Base-by-base conservation (phyloP, 2,797 vertebrate species). In the Sebastes variabilis region DNA sequence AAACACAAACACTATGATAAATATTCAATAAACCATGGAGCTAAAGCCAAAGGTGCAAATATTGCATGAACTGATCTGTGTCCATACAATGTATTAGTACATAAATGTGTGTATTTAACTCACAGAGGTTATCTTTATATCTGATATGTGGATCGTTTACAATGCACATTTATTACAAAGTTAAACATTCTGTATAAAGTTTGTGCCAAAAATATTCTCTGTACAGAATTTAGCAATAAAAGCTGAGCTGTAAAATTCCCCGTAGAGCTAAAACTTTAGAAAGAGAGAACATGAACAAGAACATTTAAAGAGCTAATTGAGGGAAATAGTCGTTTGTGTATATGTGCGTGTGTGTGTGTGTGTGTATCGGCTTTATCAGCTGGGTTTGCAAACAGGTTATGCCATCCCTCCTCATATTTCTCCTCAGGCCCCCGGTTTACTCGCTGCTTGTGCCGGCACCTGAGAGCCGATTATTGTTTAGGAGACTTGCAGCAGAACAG, bases 381-480 rank as follows among this genome's bases (percentile, higher is more conserved):
- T 93, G 83, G 81, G 90, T 86, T 86, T 91, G 91, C 42, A 59
- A 94, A 81, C 81, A 94, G 87, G 79, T 85, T 94, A 75, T 93
- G 81, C 68, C 90, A 92, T 81, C 87, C 85, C 92, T 95, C 87
- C 88, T 96, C 94, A 83, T 89, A 91, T 87, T 89, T 92, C 88
- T 95, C 92, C 83, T 90, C 88, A 79, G 87, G 92, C 74, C 82
- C 83, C 87, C 94, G 85, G 38, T 94, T 92, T 75, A 91, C 76
- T 76, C 88, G 84, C 71, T 88, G 88, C 70, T 92, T 88, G 81
- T 90, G 90, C 66, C 88, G 82, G 88, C 89, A 91, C 92, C 94
- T 96, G 91, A 92, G 87, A 89, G 83, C 38, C 82, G 66, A 92
- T 86, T 80, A 89, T 83, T 93, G 92, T 92, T 91, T 58, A 77